Evolutionary conservation across 2,113 vertebrate genomes (phyloP).

Genomic region (Nothocercus nigrocapillus): DNA sequence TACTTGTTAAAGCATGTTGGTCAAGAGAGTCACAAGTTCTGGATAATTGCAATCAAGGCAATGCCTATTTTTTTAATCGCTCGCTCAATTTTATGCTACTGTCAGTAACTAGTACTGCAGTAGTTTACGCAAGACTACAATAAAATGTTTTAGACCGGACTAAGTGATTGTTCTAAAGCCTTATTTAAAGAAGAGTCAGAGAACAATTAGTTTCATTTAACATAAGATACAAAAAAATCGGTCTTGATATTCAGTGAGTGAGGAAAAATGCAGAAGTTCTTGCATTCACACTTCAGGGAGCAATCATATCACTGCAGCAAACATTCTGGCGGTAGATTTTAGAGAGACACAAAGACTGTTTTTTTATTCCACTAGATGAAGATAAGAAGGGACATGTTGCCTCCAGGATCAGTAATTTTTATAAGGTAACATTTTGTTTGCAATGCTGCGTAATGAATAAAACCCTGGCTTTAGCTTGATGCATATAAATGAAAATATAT

Average conservation of each 20-base stretch:
- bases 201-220: background rate
- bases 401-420: conserved; percentile 33
- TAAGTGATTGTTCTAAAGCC: background rate
- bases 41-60: background rate
- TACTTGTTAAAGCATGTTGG: background rate
- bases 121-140: background rate
- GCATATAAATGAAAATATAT: conserved; percentile 2
- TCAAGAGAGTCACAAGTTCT: background rate
- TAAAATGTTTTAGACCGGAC: background rate
- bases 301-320: background rate
- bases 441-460: background rate
- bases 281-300: background rate
- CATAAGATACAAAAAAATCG: background rate
- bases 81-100: background rate
- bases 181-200: background rate
- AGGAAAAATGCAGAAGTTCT: background rate
- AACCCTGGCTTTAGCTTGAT: background rate
- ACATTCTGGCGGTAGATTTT: background rate
- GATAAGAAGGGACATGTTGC: background rate
- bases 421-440: background rate
- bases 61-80: background rate
- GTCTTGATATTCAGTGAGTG: background rate
- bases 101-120: background rate
- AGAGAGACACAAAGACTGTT: background rate
- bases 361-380: background rate